Percentiles rank a stretch among this genome's conserved stretches.
Conservation (phyloP, 2,888 invertebrate genomes). For the Lagria hirta region DNA sequence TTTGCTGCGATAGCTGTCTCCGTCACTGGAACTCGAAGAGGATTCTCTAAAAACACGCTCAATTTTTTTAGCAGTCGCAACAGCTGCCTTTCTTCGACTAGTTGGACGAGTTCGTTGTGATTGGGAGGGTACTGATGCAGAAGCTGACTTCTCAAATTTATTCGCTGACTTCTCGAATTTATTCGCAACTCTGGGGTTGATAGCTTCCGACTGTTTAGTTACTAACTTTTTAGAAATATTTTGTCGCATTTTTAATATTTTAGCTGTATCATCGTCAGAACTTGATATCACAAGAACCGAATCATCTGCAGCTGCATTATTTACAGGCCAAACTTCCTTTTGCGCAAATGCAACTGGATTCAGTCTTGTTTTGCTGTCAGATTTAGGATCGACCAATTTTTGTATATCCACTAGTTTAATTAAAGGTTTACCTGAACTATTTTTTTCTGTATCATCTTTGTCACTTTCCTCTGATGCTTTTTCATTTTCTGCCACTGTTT, state of each 20-base stretch:
- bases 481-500: slow-evolving; percentile 7
- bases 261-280: slow-evolving; percentile 44
- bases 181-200: background rate
- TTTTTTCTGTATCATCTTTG: background rate
- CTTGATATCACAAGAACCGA: slow-evolving; percentile 43
- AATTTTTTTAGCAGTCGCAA: no score
- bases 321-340: slow-evolving; percentile 36
- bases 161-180: background rate
- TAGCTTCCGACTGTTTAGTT: slow-evolving; percentile 6
- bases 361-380: slow-evolving; percentile 21
- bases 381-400: slow-evolving; percentile 45
- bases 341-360: background rate
- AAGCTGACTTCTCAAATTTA: no score
- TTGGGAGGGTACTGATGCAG: slow-evolving; percentile 4
- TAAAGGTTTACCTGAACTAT: slow-evolving; percentile 27
- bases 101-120: slow-evolving; percentile 1
- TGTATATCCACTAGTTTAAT: slow-evolving; percentile 50
- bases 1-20: no score
- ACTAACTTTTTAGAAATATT: slow-evolving; percentile 18
- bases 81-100: slow-evolving; percentile 12
- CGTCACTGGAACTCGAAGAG: no score
- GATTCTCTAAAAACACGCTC: no score
- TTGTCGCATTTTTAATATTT: slow-evolving; percentile 26
- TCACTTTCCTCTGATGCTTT: background rate
- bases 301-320: slow-evolving; percentile 31